These are phyloP conservation scores for Chloropsis cyanopogon DNA, from an alignment of 2,113 vertebrate species.

Conservation along the genomic window DNA sequence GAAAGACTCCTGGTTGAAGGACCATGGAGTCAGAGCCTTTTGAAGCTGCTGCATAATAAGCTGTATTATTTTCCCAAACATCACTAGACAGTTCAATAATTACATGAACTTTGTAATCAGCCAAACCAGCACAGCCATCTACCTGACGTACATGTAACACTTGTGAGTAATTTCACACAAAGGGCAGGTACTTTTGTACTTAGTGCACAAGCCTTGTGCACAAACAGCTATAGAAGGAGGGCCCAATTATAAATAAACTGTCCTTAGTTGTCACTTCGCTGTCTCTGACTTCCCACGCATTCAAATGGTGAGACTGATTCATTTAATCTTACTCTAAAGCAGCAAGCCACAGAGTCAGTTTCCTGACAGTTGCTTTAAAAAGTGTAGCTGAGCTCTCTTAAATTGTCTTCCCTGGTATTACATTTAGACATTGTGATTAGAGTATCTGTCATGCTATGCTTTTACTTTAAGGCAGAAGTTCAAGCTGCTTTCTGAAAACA, in stretches of 20 bases:
- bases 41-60: constrained; percentile 12
- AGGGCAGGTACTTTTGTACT: constrained; percentile 12
- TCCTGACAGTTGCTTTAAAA: constrained; percentile 45
- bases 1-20: not conserved
- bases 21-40: not conserved
- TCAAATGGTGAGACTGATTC: constrained; percentile 60
- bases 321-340: constrained; percentile 61
- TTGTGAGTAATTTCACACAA: constrained; percentile 20
- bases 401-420: constrained; percentile 28
- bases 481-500: not conserved
- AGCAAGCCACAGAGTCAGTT: constrained; percentile 37
- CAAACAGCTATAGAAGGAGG: constrained; percentile 20
- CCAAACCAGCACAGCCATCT: not conserved
- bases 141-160: not conserved
- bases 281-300: constrained; percentile 61
- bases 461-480: constrained; percentile 15
- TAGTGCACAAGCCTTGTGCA: not conserved
- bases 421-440: constrained; percentile 48
- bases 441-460: constrained; percentile 8
- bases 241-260: constrained; percentile 29
- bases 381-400: not conserved
- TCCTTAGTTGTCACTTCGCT: constrained; percentile 49
- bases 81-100: constrained; percentile 9
- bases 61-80: not conserved
- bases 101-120: constrained; percentile 34